Evolutionary conservation across 2,888 invertebrate genomes (phyloP).

Genomic region (Omphaloscelis lunosa): DNA sequence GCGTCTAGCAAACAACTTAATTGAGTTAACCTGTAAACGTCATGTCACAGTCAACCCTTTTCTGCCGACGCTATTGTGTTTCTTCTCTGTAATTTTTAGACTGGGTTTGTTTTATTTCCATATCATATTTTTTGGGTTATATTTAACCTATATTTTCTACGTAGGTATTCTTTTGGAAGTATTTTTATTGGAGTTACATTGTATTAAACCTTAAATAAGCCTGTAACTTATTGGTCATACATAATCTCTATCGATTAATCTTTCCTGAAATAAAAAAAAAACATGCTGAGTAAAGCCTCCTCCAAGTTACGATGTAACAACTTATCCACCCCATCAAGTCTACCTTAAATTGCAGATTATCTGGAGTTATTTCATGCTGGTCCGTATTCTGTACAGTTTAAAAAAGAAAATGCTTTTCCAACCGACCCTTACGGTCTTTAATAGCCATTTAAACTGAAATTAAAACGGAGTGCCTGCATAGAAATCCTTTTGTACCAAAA

Average conservation of each 20-base stretch:
- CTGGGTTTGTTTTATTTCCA: slow-evolving; percentile 36
- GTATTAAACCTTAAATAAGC: not conserved
- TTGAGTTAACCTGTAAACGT: slow-evolving; percentile 86
- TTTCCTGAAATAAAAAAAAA: not conserved
- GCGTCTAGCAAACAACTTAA: slow-evolving; percentile 79
- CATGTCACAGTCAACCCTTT: slow-evolving; percentile 81
- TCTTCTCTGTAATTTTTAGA: slow-evolving; percentile 44
- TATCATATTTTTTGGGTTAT: slow-evolving; percentile 13
- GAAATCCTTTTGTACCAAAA: slow-evolving; percentile 51
- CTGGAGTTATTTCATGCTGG: slow-evolving; percentile 5
- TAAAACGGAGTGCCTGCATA: slow-evolving; percentile 49
- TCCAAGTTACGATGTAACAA: not conserved
- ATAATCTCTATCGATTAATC: too few species aligned
- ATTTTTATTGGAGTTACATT: not conserved
- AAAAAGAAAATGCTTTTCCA: slow-evolving; percentile 30
- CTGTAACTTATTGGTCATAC: not conserved
- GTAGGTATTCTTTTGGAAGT: not conserved
- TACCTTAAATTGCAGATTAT: slow-evolving; percentile 1
- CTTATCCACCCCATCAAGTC: not conserved
- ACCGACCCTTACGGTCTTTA: slow-evolving; percentile 37
- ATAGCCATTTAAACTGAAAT: slow-evolving; percentile 63
- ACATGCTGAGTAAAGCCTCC: too few species aligned
- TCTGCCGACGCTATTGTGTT: slow-evolving; percentile 65
- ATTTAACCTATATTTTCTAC: not conserved
- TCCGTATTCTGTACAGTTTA: slow-evolving; percentile 15